Evolutionary conservation across 2,888 invertebrate genomes (phyloP).

Genomic region (Holacanthella duospinosa): DNA sequence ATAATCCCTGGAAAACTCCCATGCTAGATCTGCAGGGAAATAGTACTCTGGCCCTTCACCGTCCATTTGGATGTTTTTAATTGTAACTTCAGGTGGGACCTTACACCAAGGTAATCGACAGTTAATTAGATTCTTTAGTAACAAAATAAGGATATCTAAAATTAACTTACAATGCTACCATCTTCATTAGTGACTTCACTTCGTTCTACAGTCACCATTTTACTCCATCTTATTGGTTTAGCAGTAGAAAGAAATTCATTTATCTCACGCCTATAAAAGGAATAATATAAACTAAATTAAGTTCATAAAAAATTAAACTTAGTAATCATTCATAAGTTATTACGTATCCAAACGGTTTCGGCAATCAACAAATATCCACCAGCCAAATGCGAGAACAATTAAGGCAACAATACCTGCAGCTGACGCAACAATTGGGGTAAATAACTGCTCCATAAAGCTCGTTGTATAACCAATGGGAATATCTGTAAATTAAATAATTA

Average conservation of each 20-base stretch:
- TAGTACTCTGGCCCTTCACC: conserved; percentile 62
- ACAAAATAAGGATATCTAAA: not conserved
- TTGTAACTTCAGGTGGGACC: conserved; percentile 82
- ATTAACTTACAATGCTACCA: conserved; percentile 23
- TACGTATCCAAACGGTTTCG: not conserved
- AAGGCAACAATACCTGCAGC: not conserved
- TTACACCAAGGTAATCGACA: too few relatives aligned
- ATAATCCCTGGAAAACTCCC: conserved; percentile 80
- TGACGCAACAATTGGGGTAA: not conserved
- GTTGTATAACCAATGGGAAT: not conserved
- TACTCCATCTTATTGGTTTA: conserved; percentile 8
- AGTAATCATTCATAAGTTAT: too few relatives aligned
- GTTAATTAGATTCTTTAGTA: not conserved
- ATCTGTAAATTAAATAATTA: not conserved
- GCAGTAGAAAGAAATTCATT: too few relatives aligned
- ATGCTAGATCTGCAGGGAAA: conserved; percentile 82
- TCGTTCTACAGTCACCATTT: conserved; percentile 21
- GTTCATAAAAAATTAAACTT: too few relatives aligned
- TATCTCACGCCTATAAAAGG: too few relatives aligned
- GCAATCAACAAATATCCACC: not conserved
- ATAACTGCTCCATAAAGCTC: not conserved
- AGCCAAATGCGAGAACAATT: not conserved
- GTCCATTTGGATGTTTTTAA: conserved; percentile 40
- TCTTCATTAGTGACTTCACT: conserved; percentile 17
- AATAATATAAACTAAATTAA: too few relatives aligned